A percentile compares a stretch with the other conserved stretches of the same genome.
phyloP scores from a whole-genome alignment of 2,888 invertebrate genomes.

The Hyppa rectilinea region DNA sequence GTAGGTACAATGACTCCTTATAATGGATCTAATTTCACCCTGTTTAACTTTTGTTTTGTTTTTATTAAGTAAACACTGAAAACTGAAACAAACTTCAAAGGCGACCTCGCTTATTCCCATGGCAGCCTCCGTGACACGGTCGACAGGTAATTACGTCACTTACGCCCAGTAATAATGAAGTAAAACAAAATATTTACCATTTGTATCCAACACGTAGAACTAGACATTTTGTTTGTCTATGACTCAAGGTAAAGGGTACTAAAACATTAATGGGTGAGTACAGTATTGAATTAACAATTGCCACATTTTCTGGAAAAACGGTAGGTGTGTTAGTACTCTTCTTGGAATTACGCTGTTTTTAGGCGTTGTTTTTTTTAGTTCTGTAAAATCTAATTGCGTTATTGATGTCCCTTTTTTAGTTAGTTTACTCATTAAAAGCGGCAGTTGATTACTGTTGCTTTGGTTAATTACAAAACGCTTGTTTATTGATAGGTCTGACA shows the following conservation, averaged over 20 bases:
- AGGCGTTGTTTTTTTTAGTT: background rate
- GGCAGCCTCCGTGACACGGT: slow-evolving; percentile 13
- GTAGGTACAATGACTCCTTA: too few relatives aligned
- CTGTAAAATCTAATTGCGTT: background rate
- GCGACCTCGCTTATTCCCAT: slow-evolving; percentile 42
- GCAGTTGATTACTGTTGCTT: too few relatives aligned
- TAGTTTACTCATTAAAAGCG: too few relatives aligned
- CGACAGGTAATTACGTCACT: slow-evolving; percentile 36
- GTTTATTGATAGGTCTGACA: too few relatives aligned
- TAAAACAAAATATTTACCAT: slow-evolving; percentile 54
- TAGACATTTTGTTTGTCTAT: slow-evolving; percentile 42
- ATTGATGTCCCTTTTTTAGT: background rate
- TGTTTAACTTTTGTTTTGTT: too few relatives aligned
- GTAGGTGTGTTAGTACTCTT: slow-evolving; percentile 18
- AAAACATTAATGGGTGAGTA: slow-evolving; percentile 33
- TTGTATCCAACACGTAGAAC: slow-evolving; percentile 37
- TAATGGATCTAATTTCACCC: too few relatives aligned
- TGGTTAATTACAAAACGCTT: too few relatives aligned
- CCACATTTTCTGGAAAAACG: slow-evolving; percentile 22
- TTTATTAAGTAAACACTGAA: slow-evolving; percentile 18
- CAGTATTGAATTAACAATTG: slow-evolving; percentile 52
- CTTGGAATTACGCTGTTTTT: background rate
- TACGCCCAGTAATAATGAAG: slow-evolving; percentile 13
- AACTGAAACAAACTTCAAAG: slow-evolving; percentile 9
- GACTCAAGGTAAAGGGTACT: slow-evolving; percentile 50